phyloP scores from a whole-genome alignment of 2,113 vertebrate genomes.

The Bostrychus sinensis region DNA sequence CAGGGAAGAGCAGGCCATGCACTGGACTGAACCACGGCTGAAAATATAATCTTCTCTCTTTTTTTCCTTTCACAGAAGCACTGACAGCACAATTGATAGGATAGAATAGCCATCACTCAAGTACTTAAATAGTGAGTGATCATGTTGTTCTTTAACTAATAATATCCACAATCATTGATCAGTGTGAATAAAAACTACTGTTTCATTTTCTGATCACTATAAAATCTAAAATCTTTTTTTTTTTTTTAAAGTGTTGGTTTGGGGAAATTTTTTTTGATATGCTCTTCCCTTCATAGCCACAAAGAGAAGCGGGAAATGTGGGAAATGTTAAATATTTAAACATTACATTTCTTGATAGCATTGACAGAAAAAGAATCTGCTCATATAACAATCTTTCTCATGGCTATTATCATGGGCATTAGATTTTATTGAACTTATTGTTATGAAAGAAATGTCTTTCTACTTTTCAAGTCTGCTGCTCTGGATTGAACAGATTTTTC shows the following conservation, averaged over 20 bases:
- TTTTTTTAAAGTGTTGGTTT: background rate
- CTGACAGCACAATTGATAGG: background rate
- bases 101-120: background rate
- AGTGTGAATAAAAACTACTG: too few relatives aligned
- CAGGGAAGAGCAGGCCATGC: background rate
- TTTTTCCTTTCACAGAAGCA: background rate
- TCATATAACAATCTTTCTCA: background rate
- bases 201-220: too few relatives aligned
- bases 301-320: background rate
- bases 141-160: too few relatives aligned
- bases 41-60: background rate
- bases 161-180: too few relatives aligned
- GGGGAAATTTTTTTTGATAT: background rate
- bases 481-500: background rate
- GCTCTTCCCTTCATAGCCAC: background rate
- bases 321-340: background rate
- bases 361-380: background rate
- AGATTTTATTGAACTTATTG: background rate
- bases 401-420: conserved; percentile 5
- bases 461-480: background rate
- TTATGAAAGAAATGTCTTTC: background rate
- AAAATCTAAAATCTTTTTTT: background rate
- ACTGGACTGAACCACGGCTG: background rate
- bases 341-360: conserved; percentile 1
- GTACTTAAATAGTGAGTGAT: too few relatives aligned